Percentiles rank a stretch among this genome's conserved stretches.
Evolutionary conservation across 2,113 vertebrate genomes (phyloP).

Genomic region (Nanorana parkeri): DNA sequence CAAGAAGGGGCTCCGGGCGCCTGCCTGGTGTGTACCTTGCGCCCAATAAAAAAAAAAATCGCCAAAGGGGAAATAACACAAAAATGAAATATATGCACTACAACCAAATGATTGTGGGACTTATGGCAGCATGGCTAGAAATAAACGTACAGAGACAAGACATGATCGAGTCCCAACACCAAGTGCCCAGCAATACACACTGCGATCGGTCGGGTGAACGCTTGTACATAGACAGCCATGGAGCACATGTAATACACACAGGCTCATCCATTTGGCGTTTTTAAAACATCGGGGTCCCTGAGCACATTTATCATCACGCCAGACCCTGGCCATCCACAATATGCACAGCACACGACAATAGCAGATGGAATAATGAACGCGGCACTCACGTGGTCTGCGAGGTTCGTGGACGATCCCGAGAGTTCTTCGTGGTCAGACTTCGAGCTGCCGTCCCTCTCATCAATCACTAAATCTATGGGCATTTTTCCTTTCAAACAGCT

Average conservation of each 20-base stretch:
- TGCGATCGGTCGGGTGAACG: too few relatives aligned
- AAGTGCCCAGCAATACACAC: too few relatives aligned
- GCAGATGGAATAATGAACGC: background rate
- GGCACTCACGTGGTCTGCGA: constrained; percentile 97
- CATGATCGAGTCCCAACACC: too few relatives aligned
- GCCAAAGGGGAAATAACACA: background rate
- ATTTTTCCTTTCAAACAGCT: constrained; percentile 99
- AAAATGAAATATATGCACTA: background rate
- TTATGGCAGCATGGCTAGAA: too few relatives aligned
- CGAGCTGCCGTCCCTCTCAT: constrained; percentile 97
- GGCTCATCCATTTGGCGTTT: too few relatives aligned
- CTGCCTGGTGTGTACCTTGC: constrained; percentile 65
- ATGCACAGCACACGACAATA: background rate
- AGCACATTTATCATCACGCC: background rate
- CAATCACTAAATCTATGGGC: constrained; percentile 99
- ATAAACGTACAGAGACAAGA: too few relatives aligned
- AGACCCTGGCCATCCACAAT: background rate
- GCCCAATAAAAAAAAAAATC: constrained; percentile 28
- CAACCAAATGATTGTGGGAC: too few relatives aligned
- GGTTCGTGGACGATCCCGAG: constrained; percentile 98
- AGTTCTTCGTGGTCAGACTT: constrained; percentile 99
- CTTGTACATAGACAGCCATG: background rate
- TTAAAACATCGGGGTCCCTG: too few relatives aligned
- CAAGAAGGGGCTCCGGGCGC: constrained; percentile 76
- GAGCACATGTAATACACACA: background rate